phyloP scores from a whole-genome alignment of 1,140 invertebrate species.

The Papilio machaon region DNA sequence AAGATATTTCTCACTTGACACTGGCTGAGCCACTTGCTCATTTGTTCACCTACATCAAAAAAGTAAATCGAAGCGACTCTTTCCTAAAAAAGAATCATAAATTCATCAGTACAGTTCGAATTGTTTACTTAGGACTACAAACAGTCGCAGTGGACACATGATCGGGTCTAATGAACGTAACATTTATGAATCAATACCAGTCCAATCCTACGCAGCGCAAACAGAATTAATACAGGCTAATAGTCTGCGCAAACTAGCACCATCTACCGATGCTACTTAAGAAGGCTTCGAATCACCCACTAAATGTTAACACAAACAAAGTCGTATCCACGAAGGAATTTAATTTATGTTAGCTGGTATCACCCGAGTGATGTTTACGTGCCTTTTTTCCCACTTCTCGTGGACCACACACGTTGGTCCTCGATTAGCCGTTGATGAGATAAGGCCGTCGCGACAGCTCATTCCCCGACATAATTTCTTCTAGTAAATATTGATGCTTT shows the following conservation, averaged over 20 bases:
- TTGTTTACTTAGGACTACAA: conserved; percentile 22
- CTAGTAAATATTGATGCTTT: background rate
- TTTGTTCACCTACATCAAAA: background rate
- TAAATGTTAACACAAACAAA: conserved; percentile 50
- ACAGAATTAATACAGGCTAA: conserved; percentile 33
- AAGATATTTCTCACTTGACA: background rate
- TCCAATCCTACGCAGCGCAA: conserved; percentile 26
- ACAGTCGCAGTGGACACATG: conserved; percentile 23
- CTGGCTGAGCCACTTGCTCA: background rate
- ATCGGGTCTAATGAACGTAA: conserved; percentile 22
- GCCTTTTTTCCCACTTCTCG: conserved; percentile 48
- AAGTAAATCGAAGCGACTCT: background rate
- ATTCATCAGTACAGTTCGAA: conserved; percentile 24
- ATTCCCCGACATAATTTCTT: conserved; percentile 17
- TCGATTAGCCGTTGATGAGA: conserved; percentile 50
- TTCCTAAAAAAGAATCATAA: conserved; percentile 9
- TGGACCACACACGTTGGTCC: conserved; percentile 65
- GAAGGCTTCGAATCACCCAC: conserved; percentile 26
- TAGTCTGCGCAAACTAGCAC: conserved; percentile 16
- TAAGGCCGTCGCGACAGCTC: conserved; percentile 1
- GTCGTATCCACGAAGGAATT: conserved; percentile 51
- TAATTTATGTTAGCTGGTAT: conserved; percentile 58
- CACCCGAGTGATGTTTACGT: conserved; percentile 42
- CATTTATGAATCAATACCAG: conserved; percentile 34
- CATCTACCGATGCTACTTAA: conserved; percentile 17